A percentile compares a stretch with the other conserved stretches of the same genome.
Evolutionary conservation across 2,888 invertebrate genomes (phyloP).

Genomic region (Parascotia fuliginaria): DNA sequence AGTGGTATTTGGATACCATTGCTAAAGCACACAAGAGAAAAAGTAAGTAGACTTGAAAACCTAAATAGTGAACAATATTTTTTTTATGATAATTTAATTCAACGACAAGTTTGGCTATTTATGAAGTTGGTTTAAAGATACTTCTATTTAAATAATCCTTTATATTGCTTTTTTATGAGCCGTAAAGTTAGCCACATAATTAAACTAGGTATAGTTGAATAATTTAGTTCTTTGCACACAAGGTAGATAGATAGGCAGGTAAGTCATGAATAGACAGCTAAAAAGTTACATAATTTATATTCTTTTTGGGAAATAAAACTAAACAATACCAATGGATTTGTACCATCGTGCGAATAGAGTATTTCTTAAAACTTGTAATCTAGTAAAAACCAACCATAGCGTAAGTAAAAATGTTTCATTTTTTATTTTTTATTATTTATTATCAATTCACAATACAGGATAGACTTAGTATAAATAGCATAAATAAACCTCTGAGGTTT

Average conservation of each 20-base stretch:
- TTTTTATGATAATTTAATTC: too few relatives aligned
- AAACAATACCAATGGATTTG: not conserved
- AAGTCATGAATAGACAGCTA: not conserved
- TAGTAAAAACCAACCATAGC: slow-evolving; percentile 1
- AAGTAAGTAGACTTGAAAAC: too few relatives aligned
- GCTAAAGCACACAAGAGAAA: too few relatives aligned
- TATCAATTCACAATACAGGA: too few relatives aligned
- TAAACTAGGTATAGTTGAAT: not conserved
- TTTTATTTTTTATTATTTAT: too few relatives aligned
- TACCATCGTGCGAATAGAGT: slow-evolving; percentile 8
- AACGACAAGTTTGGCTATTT: not conserved
- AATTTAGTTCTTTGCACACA: not conserved
- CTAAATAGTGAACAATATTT: too few relatives aligned
- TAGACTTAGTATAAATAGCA: too few relatives aligned
- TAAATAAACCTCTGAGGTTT: too few relatives aligned
- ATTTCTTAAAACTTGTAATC: slow-evolving; percentile 7
- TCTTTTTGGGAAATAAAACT: not conserved
- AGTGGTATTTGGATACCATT: too few relatives aligned
- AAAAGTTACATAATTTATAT: slow-evolving; percentile 1
- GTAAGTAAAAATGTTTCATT: too few relatives aligned
- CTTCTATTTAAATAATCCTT: not conserved
- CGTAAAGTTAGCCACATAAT: not conserved
- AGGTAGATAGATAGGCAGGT: not conserved
- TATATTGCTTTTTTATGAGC: not conserved
- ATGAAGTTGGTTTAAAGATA: not conserved